Base-by-base conservation (phyloP, 1,140 invertebrate species). In the Microplitis demolitor region DNA sequence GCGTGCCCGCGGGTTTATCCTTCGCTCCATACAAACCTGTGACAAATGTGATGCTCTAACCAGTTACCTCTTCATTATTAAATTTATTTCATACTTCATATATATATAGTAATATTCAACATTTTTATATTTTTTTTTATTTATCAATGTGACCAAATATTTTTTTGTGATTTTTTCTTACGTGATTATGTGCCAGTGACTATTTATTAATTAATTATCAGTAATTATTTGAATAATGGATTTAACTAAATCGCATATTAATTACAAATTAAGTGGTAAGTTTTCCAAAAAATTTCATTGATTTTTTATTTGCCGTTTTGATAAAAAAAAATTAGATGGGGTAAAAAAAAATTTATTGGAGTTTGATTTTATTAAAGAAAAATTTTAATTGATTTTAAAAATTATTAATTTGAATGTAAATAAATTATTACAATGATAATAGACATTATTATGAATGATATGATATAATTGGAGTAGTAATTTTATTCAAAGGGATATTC, bases 231-330 rank as follows among this genome's bases (percentile, higher is more conserved):
- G 24, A 24, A 24, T 24, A 24, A 71, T 84, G 24, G 83, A 83
- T 68, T 37, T 82, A 37, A 80, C 78, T 1, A 76, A 63, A 11
- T 39, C 79, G 8, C 72, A 69, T 70, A 53, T 77, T 71, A 80
- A 82, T 54, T 81, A 72, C 64, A 79, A 78, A 58, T 78, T 78
- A 77, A 82, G 78, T 35, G 83, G 84, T 85, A 74, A 84, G 84
- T 81, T 54, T 37, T 31, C n/a, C 54, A 54, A 54, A 4, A 54
- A n/a, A 13, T n/a, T 4, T 54, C 2, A 11, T 54, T n/a, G 4
- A 8, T n/a, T 54, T 4, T 13, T 54, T n/a, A n/a, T 13, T 54
- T 54, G n/a, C 1, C 1, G n/a, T 8, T 31, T 4, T 24, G 4
- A 2, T 6, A n/a, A n/a, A n/a, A n/a, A n/a, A n/a, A n/a, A n/a